Conservation (phyloP, 2,888 invertebrate genomes). For the Empis stercorea region DNA sequence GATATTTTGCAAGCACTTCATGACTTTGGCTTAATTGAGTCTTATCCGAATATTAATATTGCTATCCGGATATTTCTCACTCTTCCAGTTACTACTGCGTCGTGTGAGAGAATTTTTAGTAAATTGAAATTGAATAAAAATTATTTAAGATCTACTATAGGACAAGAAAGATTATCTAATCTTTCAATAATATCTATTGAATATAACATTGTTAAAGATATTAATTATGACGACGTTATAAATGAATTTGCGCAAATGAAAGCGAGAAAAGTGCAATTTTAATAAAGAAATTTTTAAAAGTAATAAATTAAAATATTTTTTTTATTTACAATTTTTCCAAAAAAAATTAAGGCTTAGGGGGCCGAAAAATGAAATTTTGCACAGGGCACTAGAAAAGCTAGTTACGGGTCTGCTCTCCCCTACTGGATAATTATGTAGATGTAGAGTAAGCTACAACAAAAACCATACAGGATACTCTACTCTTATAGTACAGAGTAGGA, state of each 20-base stretch:
- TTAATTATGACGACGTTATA: background rate
- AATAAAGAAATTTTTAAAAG: no score
- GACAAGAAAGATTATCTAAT: background rate
- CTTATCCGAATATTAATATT: background rate
- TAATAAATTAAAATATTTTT: no score
- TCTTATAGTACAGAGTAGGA: no score
- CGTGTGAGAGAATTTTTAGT: background rate
- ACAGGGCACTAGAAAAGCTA: background rate
- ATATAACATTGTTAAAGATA: background rate
- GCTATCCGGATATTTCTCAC: background rate
- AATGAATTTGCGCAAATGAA: background rate
- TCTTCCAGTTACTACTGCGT: background rate
- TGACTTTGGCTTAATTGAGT: background rate
- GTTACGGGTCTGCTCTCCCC: conserved; percentile 1
- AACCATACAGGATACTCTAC: no score
- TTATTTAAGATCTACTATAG: background rate
- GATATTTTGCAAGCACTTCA: background rate
- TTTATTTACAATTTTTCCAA: no score
- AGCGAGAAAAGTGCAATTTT: background rate
- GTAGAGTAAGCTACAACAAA: no score
- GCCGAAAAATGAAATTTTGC: background rate
- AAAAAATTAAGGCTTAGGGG: no score
- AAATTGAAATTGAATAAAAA: background rate
- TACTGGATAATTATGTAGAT: no score
- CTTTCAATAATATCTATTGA: background rate